These are phyloP conservation scores for Triops cancriformis DNA, from an alignment of 1,140 invertebrate genomes.

Conservation along the genomic window DNA sequence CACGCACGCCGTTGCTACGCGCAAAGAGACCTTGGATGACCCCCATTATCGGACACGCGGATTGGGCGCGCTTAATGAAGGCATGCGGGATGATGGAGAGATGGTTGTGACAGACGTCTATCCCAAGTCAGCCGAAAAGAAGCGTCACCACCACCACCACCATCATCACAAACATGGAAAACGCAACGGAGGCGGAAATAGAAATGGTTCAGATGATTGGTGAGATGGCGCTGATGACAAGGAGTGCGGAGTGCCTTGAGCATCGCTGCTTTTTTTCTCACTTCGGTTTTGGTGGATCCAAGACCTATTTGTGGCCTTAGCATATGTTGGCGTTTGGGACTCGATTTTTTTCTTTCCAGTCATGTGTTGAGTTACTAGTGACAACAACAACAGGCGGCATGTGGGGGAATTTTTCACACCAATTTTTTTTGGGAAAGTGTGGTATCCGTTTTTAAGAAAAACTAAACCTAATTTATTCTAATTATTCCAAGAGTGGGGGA, in stretches of 20 bases:
- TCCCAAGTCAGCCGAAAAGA: constrained; percentile 52
- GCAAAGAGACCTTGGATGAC: constrained; percentile 62
- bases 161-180: constrained; percentile 38
- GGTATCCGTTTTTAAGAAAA: neutral
- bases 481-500: neutral
- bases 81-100: constrained; percentile 68
- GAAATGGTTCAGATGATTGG: constrained; percentile 13
- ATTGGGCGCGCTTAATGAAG: constrained; percentile 40
- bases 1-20: constrained; percentile 48
- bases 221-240: constrained; percentile 28
- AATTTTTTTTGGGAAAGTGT: neutral
- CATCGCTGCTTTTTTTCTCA: no score
- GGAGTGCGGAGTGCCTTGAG: no score
- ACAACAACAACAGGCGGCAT: neutral
- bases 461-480: constrained; percentile 7
- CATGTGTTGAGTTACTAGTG: neutral
- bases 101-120: constrained; percentile 63
- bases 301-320: no score
- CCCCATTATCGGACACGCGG: constrained; percentile 40
- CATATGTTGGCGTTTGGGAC: no score
- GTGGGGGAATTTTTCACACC: neutral
- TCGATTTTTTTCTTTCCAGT: no score
- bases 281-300: no score
- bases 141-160: constrained; percentile 71
- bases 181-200: constrained; percentile 25